These are phyloP conservation scores for Microvelia longipes DNA, from an alignment of 1,140 invertebrate genomes.

Conservation along the genomic window DNA sequence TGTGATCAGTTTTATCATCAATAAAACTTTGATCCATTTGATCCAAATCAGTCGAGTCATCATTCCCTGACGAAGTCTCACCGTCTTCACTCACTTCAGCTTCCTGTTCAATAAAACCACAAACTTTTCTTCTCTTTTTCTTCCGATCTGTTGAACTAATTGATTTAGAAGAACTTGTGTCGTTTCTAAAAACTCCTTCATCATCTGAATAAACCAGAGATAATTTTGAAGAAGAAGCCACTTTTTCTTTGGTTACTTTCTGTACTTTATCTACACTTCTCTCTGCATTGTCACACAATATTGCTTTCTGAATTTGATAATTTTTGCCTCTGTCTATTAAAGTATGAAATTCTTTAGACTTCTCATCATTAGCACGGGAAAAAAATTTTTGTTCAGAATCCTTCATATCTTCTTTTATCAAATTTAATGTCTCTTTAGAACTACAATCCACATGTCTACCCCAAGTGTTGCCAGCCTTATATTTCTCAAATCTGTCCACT, in stretches of 20 bases:
- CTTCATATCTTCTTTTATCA: too few species aligned
- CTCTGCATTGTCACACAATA: too few species aligned
- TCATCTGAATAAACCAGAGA: slow-evolving; percentile 5
- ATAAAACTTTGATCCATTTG: slow-evolving; percentile 20
- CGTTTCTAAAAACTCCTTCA: slow-evolving; percentile 1
- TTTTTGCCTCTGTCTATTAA: too few species aligned
- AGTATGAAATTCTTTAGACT: too few species aligned
- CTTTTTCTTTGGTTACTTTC: neutral
- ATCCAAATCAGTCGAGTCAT: slow-evolving; percentile 16
- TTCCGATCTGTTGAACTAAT: neutral
- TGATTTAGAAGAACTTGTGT: neutral
- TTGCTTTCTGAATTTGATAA: too few species aligned
- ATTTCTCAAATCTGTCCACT: too few species aligned
- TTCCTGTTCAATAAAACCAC: slow-evolving; percentile 17
- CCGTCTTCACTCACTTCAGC: slow-evolving; percentile 16
- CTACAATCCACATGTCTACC: too few species aligned
- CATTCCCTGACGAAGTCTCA: slow-evolving; percentile 14
- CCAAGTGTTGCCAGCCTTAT: too few species aligned
- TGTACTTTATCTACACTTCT: too few species aligned
- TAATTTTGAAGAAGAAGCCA: neutral
- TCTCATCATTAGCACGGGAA: too few species aligned
- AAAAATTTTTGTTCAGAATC: too few species aligned
- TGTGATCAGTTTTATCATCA: slow-evolving; percentile 15
- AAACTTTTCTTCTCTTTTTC: slow-evolving; percentile 1
- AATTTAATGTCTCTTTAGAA: too few species aligned